Base-by-base conservation (phyloP, 2,113 vertebrate genomes). In the Rutilus rutilus region DNA sequence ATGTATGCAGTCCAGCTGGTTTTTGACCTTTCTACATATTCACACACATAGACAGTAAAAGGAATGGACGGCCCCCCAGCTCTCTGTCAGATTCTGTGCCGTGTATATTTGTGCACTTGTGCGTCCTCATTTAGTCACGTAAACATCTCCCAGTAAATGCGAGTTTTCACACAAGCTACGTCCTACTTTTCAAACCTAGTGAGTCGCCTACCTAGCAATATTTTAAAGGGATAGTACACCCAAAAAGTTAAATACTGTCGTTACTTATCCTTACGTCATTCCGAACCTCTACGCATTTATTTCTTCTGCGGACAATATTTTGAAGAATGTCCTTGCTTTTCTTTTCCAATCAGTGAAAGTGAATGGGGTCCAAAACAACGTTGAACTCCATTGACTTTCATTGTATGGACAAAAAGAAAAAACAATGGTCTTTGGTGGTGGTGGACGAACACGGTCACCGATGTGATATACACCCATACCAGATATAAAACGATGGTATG, bases 1-100 rank as follows among this genome's bases (percentile, higher is more conserved):
- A 78, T 78, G 73, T 73, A 89, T 65, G 82, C n/a, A 87, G 27
- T n/a, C 62, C 65, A 8, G 84, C 89, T 88, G 87, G 45, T 67
- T 82, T 82, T 30, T 82, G 62, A 82, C 79, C 79, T 82, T 82
- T 59, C 69, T 75, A 73, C 86, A 79, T 47, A 57, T 30, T 83
- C 64, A 67, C 82, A 73, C 76, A 64, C 76, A 84, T 75, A 4
- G 50, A 27, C 78, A 10, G 21, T 85, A 79, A 85, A 65, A 78
- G 62, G 76, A 39, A 39, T 11, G 84, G 64, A 85, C 84, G 17
- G 76, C 76, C 62, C 21, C 57, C 67, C 76, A 42, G 76, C 52
- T 17, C 73, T 50, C 54, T 76, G 47, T 75, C 67, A 45, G 74
- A 47, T 21, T 17, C 14, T 19, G 14, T 74, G 39, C 15, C 15